Conservation (phyloP, 2,797 vertebrate species). For the Prionace glauca region DNA sequence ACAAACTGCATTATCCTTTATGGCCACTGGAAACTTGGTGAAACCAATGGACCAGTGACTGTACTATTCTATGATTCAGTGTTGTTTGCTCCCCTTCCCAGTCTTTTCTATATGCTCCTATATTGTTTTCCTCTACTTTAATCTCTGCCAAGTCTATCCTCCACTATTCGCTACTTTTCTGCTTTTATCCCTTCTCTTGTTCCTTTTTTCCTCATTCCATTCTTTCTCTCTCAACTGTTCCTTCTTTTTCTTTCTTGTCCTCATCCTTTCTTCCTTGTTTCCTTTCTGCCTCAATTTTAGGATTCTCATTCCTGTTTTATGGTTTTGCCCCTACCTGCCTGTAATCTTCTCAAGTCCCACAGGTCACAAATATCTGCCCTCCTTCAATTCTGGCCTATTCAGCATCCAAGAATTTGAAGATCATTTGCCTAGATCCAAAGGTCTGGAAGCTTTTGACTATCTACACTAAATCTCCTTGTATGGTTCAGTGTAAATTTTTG, state of each 20-base stretch:
- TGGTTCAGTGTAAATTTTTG: background rate
- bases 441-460: background rate
- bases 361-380: background rate
- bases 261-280: background rate
- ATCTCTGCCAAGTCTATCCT: background rate
- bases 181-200: background rate
- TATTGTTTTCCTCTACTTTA: background rate
- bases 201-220: background rate
- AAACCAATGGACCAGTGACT: background rate
- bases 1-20: background rate
- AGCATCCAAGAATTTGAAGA: background rate
- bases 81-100: background rate
- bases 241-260: background rate
- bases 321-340: background rate
- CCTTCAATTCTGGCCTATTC: background rate
- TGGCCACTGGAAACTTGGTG: background rate
- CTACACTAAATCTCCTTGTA: background rate
- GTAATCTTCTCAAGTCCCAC: background rate
- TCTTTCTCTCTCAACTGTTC: background rate
- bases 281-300: background rate
- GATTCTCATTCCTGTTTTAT: background rate
- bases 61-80: background rate
- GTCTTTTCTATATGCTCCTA: background rate
- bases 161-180: background rate
- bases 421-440: background rate